Base-by-base conservation (phyloP, 1,140 invertebrate species). In the Spodoptera litura region DNA sequence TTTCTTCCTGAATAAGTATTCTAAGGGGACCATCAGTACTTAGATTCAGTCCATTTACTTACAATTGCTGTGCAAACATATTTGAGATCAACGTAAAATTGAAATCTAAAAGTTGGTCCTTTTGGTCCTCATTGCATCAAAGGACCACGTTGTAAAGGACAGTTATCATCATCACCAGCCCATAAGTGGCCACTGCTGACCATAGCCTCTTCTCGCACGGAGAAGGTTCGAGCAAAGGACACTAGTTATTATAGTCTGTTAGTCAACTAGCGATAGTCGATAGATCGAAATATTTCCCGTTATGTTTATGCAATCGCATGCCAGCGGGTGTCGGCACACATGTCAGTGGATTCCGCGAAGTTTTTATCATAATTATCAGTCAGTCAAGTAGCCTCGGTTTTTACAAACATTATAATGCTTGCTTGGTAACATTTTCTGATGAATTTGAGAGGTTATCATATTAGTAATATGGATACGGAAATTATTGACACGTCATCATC, bases 321-420 rank as follows among this genome's bases (percentile, higher is more conserved):
- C 38, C 62, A 51, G 4, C n/a, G n/a, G n/a, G 15, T 49, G 15
- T 66, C 62, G 9, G 15, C 44, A 20, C 62, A 66, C 44, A 66
- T 12, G 15, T 25, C 15, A 12, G 27, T 59, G 62, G 44, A 51
- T 66, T 66, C 62, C 38, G 62, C 38, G 62, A 66, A 66, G 44
- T 66, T 66, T 38, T 51, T 66, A 66, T 66, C 62, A 66, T 66
- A 66, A 66, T 51, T 61, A 61, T 66, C 62, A 6, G n/a, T 66
- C 44, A 12, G 4, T 51, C 15, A 20, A 5, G 62, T 66, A 49
- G 11, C 62, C 62, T 66, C 62, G 62, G 62, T 49, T 66, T 66
- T 66, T 66, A 51, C 62, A 49, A 66, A 66, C 49, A 49, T 66
- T n/a, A 38, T 9, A 4, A 38, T 38, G 38, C 38, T 38, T 20